Evolutionary conservation across 2,113 vertebrate species (phyloP), one percentile per base, ranked within the genome.

Genomic region (Corythoichthys haematopterus): DNA sequence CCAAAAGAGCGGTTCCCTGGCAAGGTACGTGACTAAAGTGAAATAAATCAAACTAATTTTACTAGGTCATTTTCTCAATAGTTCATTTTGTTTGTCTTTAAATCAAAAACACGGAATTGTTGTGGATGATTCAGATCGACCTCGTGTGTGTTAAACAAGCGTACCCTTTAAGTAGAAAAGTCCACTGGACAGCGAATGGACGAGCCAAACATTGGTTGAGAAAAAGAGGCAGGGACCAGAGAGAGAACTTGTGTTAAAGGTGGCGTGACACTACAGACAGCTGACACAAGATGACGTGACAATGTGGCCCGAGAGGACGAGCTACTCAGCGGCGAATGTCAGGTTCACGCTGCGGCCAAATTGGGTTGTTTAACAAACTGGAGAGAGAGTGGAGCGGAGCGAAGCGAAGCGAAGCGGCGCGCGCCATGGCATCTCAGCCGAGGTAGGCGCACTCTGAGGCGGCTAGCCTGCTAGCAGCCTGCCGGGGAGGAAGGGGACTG

Each of bases 341-440:
- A 70, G 65, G 75, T 69, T 76, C 88, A 71, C 70, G 87, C 87
- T 88, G 88, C 86, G 79, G 71, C 73, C 80, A 87, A 85, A n/a
- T 62, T 62, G 52, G 80, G 70, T 75, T 71, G 77, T 74, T 28
- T 57, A 33, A 57, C 55, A 13, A 57, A 1, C 55, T 3, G 33
- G 33, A 14, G 9, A 35, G 69, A 48, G 83, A 82, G 79, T 69
- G 86, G 75, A 71, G 85, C 77, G 82, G 20, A 28, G 20, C 20
- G 20, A 28, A 28, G 20, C 20, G 20, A 28, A 28, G 20, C 20
- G 20, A 6, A 40, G 79, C 72, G 86, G 76, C 71, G 85, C 77
- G 82, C 37, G 59, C 77, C 82, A 92, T 92, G 91, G 89, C 90
- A 80, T 84, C 87, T 68, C 87, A 86, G 67, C 84, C 89, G 75